Percentiles rank a stretch among this genome's conserved stretches.
phyloP scores from a whole-genome alignment of 2,797 vertebrate species.

The Rhinatrema bivittatum region DNA sequence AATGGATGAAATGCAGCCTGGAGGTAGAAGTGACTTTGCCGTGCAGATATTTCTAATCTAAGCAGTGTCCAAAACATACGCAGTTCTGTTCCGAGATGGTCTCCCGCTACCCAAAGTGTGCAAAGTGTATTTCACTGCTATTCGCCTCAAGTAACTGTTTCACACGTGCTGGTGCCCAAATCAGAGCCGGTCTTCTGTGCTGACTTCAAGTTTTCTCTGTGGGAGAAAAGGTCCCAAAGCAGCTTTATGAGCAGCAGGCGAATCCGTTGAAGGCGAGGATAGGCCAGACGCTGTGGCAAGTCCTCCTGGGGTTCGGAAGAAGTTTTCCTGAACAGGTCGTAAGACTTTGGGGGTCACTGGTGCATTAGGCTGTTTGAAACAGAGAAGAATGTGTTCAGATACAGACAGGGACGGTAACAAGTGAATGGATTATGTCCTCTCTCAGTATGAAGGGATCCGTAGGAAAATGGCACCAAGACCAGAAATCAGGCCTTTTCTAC shows the following conservation, averaged over 20 bases:
- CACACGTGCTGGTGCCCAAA: background rate
- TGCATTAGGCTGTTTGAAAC: conserved; percentile 51
- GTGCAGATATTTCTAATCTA: conserved; percentile 16
- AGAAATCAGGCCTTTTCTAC: too few relatives aligned
- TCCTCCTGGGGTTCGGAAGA: conserved; percentile 77
- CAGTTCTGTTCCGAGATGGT: background rate
- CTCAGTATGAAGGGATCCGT: too few relatives aligned
- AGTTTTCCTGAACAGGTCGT: conserved; percentile 63
- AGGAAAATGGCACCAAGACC: too few relatives aligned
- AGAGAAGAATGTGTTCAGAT: conserved; percentile 7
- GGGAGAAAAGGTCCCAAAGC: conserved; percentile 61
- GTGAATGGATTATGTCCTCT: too few relatives aligned
- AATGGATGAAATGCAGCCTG: too few relatives aligned
- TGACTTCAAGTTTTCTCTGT: conserved; percentile 82
- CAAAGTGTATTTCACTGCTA: background rate
- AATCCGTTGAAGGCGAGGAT: conserved; percentile 44
- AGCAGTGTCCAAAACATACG: background rate
- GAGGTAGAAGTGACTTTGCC: too few relatives aligned
- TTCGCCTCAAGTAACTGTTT: too few relatives aligned
- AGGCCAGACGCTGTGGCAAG: conserved; percentile 37
- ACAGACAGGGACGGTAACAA: too few relatives aligned
- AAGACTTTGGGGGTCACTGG: conserved; percentile 69
- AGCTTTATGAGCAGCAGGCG: conserved; percentile 27
- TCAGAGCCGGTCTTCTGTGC: conserved; percentile 55
- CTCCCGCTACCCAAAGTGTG: background rate